phyloP scores from a whole-genome alignment of 2,888 invertebrate species.

The Drosophila falleni region DNA sequence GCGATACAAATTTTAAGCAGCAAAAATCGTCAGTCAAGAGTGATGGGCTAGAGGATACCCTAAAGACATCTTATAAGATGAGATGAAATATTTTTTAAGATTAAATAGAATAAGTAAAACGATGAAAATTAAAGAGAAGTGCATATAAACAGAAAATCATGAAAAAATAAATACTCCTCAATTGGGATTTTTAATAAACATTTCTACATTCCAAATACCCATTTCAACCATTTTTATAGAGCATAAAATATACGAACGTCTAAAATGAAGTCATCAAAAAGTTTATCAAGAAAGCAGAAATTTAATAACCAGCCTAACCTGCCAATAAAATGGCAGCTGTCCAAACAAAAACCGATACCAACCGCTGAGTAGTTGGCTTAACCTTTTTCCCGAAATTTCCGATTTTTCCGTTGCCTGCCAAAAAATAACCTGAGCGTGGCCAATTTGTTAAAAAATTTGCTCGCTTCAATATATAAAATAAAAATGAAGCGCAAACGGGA shows the following conservation, averaged over 20 bases:
- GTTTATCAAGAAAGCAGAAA: conserved; percentile 66
- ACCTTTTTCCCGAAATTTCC: conserved; percentile 59
- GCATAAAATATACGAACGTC: conserved; percentile 23
- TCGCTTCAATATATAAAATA: conserved; percentile 18
- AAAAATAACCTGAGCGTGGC: conserved; percentile 72
- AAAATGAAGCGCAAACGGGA: conserved; percentile 22
- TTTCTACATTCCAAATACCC: background rate
- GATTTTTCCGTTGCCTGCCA: conserved; percentile 31
- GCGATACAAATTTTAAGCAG: conserved; percentile 26
- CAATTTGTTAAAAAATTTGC: conserved; percentile 65
- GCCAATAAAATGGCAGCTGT: conserved; percentile 80
- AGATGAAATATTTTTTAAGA: background rate
- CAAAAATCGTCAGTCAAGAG: background rate
- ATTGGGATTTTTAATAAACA: background rate
- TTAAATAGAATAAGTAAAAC: background rate
- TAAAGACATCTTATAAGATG: background rate
- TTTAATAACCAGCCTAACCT: conserved; percentile 69
- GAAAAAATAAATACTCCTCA: background rate
- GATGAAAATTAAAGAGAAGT: background rate
- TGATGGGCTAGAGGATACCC: conserved; percentile 3
- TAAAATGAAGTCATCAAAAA: conserved; percentile 74
- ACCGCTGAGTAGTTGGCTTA: conserved; percentile 62
- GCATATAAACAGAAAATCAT: background rate
- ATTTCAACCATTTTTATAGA: background rate
- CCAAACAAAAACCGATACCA: conserved; percentile 67